These are phyloP conservation scores for Aurelia sp. DNA, from an alignment of 30 jellyfish, hydroid and myxozoan genomes.

Conservation along the genomic window DNA sequence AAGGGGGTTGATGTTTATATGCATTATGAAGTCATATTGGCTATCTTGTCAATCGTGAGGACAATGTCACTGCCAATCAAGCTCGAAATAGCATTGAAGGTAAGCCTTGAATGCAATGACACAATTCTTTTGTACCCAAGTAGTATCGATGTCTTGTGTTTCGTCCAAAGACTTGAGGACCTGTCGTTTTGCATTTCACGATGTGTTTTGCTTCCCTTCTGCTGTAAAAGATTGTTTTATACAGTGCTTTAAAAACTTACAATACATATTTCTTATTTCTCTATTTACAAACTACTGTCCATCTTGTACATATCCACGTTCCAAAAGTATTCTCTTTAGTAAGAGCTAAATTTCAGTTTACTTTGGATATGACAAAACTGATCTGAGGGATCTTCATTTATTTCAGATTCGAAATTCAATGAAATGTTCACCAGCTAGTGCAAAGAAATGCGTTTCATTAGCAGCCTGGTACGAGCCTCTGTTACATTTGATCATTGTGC, in stretches of 20 bases:
- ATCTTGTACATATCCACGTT: no score
- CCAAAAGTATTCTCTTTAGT: no score
- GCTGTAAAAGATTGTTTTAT: no score
- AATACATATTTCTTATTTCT: no score
- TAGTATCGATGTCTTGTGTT: neutral
- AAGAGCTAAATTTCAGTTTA: no score
- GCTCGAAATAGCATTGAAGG: slow-evolving; percentile 91
- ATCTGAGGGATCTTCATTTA: neutral
- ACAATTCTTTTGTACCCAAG: neutral
- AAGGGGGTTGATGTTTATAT: slow-evolving; percentile 67
- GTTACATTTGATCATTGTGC: slow-evolving; percentile 55
- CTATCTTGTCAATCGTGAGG: slow-evolving; percentile 56
- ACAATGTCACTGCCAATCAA: slow-evolving; percentile 74
- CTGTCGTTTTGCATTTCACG: no score
- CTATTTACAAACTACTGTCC: no score
- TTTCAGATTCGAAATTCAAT: slow-evolving; percentile 80
- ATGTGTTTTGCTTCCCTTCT: no score
- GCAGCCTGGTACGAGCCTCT: slow-evolving; percentile 88
- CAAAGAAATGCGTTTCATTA: slow-evolving; percentile 65
- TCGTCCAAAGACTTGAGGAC: no score
- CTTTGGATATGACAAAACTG: no score
- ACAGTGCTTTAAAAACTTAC: no score
- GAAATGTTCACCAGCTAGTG: slow-evolving; percentile 68
- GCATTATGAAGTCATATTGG: slow-evolving; percentile 67
- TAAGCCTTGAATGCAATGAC: neutral